A percentile compares a stretch with the other conserved stretches of the same genome.
Evolutionary conservation across 2,888 invertebrate species (phyloP).

Genomic region (Cryptocheilus praepositus): DNA sequence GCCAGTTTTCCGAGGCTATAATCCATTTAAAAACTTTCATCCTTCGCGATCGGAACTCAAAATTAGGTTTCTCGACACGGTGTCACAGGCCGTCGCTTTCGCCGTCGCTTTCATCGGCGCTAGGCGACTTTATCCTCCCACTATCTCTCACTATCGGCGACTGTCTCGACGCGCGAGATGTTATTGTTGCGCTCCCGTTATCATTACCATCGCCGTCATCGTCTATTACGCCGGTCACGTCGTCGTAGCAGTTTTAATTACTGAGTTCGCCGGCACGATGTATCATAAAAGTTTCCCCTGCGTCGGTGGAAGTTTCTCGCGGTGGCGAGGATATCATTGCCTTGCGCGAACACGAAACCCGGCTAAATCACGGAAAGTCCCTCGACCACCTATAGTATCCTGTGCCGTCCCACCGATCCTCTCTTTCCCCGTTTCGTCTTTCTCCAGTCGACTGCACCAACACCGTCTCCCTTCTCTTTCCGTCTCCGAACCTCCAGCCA

Average conservation of each 20-base stretch:
- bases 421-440: not conserved
- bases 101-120: no score
- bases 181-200: conserved; percentile 36
- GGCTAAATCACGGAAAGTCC: conserved; percentile 47
- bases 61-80: no score
- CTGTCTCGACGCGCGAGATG: conserved; percentile 25
- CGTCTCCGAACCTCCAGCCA: not conserved
- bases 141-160: not conserved
- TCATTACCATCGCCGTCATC: conserved; percentile 38
- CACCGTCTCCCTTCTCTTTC: not conserved
- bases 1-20: no score
- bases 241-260: conserved; percentile 60
- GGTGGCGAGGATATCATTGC: conserved; percentile 44
- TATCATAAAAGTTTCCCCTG: conserved; percentile 59
- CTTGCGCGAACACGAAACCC: conserved; percentile 45
- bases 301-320: conserved; percentile 34
- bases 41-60: no score
- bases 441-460: not conserved
- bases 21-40: no score
- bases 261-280: conserved; percentile 49
- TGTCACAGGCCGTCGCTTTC: no score
- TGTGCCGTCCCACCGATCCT: not conserved
- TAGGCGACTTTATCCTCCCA: no score
- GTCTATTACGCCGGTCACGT: conserved; percentile 56
- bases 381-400: conserved; percentile 24